Evolutionary conservation across 2,113 vertebrate species (phyloP).

Genomic region (Ptyas mucosa): DNA sequence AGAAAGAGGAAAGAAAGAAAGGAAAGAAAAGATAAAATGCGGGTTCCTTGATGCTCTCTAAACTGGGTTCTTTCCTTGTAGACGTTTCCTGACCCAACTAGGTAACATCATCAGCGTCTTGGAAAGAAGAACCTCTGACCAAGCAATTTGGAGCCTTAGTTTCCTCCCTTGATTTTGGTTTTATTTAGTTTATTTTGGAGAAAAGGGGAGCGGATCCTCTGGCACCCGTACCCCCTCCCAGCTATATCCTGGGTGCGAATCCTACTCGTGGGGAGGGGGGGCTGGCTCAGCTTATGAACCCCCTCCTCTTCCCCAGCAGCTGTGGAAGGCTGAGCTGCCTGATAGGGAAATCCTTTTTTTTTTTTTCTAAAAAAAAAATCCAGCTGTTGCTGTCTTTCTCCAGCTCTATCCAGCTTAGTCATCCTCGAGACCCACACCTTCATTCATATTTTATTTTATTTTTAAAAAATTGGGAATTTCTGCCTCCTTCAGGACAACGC

Average conservation of each 20-base stretch:
- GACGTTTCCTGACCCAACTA: no score
- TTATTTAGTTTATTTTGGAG: background rate
- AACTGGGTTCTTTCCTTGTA: no score
- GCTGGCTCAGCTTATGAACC: background rate
- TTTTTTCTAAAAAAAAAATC: background rate
- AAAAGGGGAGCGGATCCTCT: background rate
- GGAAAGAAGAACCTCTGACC: background rate
- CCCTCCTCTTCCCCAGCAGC: background rate
- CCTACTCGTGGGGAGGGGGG: no score
- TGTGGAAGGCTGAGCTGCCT: background rate
- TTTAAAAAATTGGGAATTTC: background rate
- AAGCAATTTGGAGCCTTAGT: no score
- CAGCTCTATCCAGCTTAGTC: background rate
- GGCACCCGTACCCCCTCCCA: no score
- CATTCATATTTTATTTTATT: background rate
- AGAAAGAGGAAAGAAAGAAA: no score
- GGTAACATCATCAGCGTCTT: no score
- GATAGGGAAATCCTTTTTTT: background rate
- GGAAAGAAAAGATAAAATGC: no score
- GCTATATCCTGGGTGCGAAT: background rate
- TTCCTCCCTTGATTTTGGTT: background rate
- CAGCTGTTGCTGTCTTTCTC: conserved; percentile 6
- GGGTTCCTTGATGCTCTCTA: no score
- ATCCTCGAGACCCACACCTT: background rate
- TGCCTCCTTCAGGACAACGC: background rate